A percentile compares a stretch with the other conserved stretches of the same genome.
These are phyloP conservation scores for Holothuria glaberrima DNA, from an alignment of 35 echinoderm and acorn worm genomes.

Conservation along the genomic window DNA sequence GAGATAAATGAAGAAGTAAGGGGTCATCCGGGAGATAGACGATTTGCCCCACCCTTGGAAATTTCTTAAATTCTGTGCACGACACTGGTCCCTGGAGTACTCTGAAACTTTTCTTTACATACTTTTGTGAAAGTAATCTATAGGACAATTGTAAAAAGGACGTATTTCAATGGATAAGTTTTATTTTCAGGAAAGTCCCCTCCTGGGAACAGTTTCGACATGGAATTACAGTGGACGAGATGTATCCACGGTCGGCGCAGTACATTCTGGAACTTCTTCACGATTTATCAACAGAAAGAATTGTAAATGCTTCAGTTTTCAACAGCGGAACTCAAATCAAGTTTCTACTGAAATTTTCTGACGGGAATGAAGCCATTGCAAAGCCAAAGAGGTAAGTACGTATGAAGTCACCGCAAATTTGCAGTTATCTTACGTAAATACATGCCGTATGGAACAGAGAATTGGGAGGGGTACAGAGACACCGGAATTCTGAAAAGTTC, in stretches of 20 bases:
- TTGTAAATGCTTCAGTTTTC: slow-evolving; percentile 53
- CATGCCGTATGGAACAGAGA: neutral
- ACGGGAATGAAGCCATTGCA: slow-evolving; percentile 79
- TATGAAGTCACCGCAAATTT: neutral
- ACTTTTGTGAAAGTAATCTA: too few species aligned
- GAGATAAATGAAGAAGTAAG: too few species aligned
- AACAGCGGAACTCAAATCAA: slow-evolving; percentile 78
- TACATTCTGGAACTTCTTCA: slow-evolving; percentile 70
- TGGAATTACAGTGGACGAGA: slow-evolving; percentile 65
- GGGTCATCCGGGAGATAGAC: too few species aligned
- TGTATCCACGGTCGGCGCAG: slow-evolving; percentile 52
- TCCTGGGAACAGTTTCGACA: slow-evolving; percentile 64
- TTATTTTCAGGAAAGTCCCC: neutral
- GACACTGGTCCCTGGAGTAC: too few species aligned
- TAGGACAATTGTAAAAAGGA: too few species aligned
- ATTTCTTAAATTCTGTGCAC: too few species aligned
- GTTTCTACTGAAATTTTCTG: slow-evolving; percentile 60
- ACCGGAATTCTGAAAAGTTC: neutral
- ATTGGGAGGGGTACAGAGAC: neutral
- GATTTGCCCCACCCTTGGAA: too few species aligned
- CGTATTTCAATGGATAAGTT: too few species aligned
- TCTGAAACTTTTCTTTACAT: too few species aligned
- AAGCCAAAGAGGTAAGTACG: slow-evolving; percentile 78
- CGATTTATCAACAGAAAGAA: slow-evolving; percentile 43
- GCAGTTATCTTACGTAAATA: neutral